Conservation (phyloP, 2,888 invertebrate species). For the Ditylenchus weischeri region DNA sequence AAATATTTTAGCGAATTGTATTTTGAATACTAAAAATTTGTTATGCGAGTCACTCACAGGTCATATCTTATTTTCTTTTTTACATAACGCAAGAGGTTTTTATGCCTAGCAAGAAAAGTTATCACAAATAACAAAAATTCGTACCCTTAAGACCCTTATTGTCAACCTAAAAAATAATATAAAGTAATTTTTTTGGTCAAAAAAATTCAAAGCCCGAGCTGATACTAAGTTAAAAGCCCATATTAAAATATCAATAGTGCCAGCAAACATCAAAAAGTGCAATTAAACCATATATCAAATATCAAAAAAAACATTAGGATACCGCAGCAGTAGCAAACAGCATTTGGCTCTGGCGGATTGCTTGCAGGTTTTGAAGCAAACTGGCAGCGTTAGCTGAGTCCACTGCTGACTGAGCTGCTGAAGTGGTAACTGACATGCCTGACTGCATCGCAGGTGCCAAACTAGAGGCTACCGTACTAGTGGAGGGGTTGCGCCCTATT, state of each 20-base stretch:
- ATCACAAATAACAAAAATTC: no score
- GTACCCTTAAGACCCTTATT: no score
- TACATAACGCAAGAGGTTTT: no score
- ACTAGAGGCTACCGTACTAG: background rate
- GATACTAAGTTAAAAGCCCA: background rate
- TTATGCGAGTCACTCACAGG: no score
- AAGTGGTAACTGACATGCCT: slow-evolving; percentile 5
- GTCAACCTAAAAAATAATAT: background rate
- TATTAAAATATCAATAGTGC: background rate
- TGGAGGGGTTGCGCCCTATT: background rate
- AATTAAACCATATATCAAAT: slow-evolving; percentile 8
- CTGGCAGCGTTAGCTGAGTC: slow-evolving; percentile 10
- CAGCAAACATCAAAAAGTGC: background rate
- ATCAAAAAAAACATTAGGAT: slow-evolving; percentile 17
- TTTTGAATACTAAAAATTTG: no score
- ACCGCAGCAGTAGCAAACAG: slow-evolving; percentile 29
- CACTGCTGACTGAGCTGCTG: slow-evolving; percentile 5
- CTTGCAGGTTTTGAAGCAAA: background rate
- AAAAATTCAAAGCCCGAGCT: background rate
- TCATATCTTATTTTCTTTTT: no score
- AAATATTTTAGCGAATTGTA: no score
- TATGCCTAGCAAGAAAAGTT: no score
- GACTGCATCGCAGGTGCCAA: slow-evolving; percentile 12
- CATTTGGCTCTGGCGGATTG: slow-evolving; percentile 25
- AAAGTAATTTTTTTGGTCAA: background rate